Base-by-base conservation (phyloP, 2,888 invertebrate species). In the Catocala sponsa region DNA sequence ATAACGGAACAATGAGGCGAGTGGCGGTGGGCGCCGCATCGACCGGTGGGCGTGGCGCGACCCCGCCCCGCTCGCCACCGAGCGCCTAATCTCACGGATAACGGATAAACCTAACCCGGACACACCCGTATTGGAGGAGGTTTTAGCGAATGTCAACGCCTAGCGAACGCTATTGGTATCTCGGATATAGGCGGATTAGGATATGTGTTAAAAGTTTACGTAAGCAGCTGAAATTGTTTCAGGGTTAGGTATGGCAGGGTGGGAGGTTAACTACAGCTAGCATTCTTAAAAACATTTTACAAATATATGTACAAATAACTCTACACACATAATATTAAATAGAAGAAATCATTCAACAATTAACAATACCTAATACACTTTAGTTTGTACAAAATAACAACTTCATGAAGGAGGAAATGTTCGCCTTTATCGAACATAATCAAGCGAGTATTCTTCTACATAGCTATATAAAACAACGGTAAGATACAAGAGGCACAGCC, bases 51-150 rank as follows among this genome's bases (percentile, higher is more conserved):
- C 93, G 92, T 91, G 92, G 88, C 88, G 74, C 71, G 87, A 86
- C 91, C 89, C 91, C 92, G 91, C 94, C 94, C 88, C 88, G 82
- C 25, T 84, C 88, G 87, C 88, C 87, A 86, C 89, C 89, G 88
- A 88, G 80, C 89, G 86, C 80, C 91, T 94, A 93, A 94, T 94
- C 94, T 91, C 72, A 77, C 86, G 92, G 91, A 92, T 94, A 94
- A 91, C 89, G 94, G 94, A 94, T 94, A 89, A 92, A 87, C 88
- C 87, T 92, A 89, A 91, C 82, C 86, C 89, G 77, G 78, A 76
- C 83, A 85, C 85, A 83, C 86, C 87, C 85, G 89, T 75, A 89
- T 91, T 90, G 92, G 92, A 90, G 90, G 91, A 89, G 88, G 91
- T 83, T 87, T 86, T 86, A 82, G 84, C 84, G 81, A 89, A 87